Base-by-base conservation (phyloP, 2,888 invertebrate genomes). In the Troides aeacus region DNA sequence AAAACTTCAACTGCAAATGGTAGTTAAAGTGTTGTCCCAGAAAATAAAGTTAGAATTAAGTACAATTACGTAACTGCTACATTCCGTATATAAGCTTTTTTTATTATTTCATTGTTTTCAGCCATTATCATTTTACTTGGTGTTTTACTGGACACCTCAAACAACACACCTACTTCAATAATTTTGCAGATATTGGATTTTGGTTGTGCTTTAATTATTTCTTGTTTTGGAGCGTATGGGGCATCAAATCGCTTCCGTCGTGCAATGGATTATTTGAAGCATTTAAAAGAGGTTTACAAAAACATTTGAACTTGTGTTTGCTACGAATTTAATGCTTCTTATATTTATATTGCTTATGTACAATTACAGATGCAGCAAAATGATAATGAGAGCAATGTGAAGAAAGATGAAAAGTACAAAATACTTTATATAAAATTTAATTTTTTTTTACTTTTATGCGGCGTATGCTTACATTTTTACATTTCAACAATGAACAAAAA, bases 211-310 rank as follows among this genome's bases (percentile, higher is more conserved):
- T 59, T 57, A 17, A 50, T 50, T 1, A 15, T 59, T 17, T 56
- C 30, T 21, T 50, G 30, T 24, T 30, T 63, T 1, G 68, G 68
- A 59, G 30, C 58, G 3, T 63, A 58, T 17, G 24, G 59, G 1
- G 68, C 68, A n/a, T 7, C 15, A 18, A 30, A 36, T 17, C 62
- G 68, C 21, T 23, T 63, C 17, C 24, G 10, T 12, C 68, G 58
- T 50, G 42, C 62, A 2, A 63, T 59, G 6, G 17, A 30, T 42
- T 63, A 68, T 21, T 21, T 63, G 10, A 59, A 58, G 17, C 7
- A 21, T 30, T 18, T 59, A 50, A 63, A 63, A 63, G 46, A 58
- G 58, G 68, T 68, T 39, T 24, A 56, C 3, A 60, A 60, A 24
- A n/a, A 7, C 18, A 6, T n/a, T 53, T 30, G 30, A 30, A 3